Percentiles rank a stretch among this genome's conserved stretches.
Evolutionary conservation across 2,113 vertebrate genomes (phyloP).

Genomic region (Gopherus flavomarginatus): DNA sequence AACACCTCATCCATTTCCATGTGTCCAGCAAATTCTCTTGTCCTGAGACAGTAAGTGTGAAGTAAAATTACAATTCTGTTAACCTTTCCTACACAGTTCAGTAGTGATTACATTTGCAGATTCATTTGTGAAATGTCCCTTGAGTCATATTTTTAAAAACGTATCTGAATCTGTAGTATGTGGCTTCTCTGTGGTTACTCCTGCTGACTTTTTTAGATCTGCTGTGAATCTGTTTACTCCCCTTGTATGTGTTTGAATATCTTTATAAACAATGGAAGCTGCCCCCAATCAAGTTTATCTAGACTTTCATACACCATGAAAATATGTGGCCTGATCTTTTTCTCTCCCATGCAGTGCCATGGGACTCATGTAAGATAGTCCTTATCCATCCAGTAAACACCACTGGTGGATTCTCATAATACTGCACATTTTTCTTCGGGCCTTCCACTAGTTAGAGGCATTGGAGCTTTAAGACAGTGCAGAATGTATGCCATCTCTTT

Average conservation of each 20-base stretch:
- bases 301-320: neutral
- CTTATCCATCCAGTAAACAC: neutral
- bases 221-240: neutral
- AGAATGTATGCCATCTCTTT: neutral
- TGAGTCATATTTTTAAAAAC: neutral
- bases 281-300: neutral
- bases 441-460: neutral
- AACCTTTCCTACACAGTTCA: neutral
- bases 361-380: neutral
- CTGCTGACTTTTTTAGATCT: neutral
- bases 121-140: neutral
- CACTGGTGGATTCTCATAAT: neutral
- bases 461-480: neutral
- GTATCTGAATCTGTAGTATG: neutral
- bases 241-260: neutral
- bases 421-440: neutral
- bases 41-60: conserved; percentile 88
- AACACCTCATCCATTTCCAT: conserved; percentile 93
- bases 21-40: conserved; percentile 96
- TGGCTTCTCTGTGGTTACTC: neutral
- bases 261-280: neutral
- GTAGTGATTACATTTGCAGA: neutral
- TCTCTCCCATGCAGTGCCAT: neutral
- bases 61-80: neutral
- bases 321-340: neutral